Evolutionary conservation across 2,113 vertebrate species (phyloP).

Genomic region (Saccopteryx leptura): DNA sequence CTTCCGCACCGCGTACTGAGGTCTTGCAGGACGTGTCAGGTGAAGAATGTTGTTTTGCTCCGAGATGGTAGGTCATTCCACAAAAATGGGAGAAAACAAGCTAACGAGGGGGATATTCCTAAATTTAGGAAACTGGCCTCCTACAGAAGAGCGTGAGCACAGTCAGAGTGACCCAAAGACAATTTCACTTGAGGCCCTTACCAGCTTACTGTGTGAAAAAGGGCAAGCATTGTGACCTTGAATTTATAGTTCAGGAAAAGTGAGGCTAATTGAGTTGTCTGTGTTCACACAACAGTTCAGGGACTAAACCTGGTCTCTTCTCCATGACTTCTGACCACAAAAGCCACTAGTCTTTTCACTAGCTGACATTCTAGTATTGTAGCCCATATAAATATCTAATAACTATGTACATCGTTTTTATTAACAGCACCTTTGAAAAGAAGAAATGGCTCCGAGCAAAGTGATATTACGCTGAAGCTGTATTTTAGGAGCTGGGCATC

Average conservation of each 20-base stretch:
- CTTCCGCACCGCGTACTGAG: not conserved
- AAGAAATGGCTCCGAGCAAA: slow-evolving; percentile 17
- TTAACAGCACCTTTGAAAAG: not conserved
- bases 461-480: not conserved
- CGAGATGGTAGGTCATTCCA: not conserved
- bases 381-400: not conserved
- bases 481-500: not conserved
- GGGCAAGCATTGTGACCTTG: not conserved
- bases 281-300: not conserved
- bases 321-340: not conserved
- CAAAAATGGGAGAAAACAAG: not conserved
- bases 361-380: not conserved
- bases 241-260: not conserved
- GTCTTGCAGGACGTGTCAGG: not conserved
- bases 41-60: not conserved
- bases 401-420: not conserved
- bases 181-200: not conserved
- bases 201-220: too few relatives aligned
- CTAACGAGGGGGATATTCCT: not conserved
- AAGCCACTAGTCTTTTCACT: slow-evolving; percentile 46
- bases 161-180: not conserved
- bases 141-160: not conserved
- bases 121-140: not conserved
- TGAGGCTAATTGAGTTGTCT: not conserved
- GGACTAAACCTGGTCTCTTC: not conserved